phyloP scores from a whole-genome alignment of 2,888 invertebrate species.

The Andrena praecox region DNA sequence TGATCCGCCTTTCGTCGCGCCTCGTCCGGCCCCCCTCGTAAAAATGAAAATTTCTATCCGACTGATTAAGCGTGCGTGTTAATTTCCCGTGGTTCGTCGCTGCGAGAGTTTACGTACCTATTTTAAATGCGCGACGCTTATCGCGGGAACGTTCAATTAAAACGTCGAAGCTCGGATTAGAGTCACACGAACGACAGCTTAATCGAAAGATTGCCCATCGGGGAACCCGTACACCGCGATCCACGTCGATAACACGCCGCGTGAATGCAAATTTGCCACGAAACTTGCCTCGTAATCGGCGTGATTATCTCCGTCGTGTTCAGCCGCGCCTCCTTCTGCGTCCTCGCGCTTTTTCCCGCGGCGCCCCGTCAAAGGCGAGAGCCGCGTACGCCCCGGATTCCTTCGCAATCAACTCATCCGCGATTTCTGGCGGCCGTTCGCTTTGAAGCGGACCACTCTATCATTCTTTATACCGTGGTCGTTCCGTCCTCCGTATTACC shows the following conservation, averaged over 20 bases:
- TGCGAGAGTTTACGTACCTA: constrained; percentile 6
- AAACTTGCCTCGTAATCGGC: constrained; percentile 39
- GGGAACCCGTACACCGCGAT: constrained; percentile 40
- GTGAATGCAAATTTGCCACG: constrained; percentile 59
- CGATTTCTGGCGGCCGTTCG: background rate
- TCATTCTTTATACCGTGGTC: constrained; percentile 4
- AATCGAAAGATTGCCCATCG: constrained; percentile 51
- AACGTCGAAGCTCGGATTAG: constrained; percentile 50
- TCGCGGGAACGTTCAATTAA: constrained; percentile 47
- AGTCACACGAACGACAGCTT: constrained; percentile 48
- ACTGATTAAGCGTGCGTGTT: constrained; percentile 37
- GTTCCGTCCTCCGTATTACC: constrained; percentile 52
- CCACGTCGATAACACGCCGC: constrained; percentile 25
- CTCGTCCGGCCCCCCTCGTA: background rate
- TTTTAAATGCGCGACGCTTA: constrained; percentile 44
- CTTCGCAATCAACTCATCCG: background rate
- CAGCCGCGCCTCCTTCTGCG: constrained; percentile 11
- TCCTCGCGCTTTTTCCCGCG: background rate
- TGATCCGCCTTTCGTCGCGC: constrained; percentile 13
- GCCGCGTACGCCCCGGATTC: constrained; percentile 4
- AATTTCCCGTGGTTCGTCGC: constrained; percentile 26
- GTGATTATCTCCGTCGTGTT: constrained; percentile 38
- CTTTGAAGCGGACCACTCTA: constrained; percentile 7
- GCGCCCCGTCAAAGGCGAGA: constrained; percentile 34
- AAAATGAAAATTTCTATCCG: constrained; percentile 15